Base-by-base conservation (phyloP, 2,888 invertebrate genomes). In the Neocrepidodera transversa region DNA sequence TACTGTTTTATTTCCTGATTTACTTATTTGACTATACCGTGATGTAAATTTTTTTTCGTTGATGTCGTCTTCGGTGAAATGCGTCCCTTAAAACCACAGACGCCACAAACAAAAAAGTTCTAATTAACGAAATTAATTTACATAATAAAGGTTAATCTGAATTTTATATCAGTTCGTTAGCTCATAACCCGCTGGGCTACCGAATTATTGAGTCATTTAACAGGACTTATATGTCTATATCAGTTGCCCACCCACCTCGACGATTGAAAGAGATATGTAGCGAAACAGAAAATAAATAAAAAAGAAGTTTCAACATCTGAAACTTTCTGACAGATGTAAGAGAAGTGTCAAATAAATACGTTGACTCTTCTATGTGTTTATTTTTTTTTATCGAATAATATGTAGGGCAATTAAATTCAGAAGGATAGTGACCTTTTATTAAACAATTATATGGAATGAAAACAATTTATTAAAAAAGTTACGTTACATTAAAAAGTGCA, bases 161-260 rank as follows among this genome's bases (percentile, higher is more conserved):
- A 63, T 60, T 60, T 54, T 51, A 60, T 58, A 58, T 63, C 56
- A 42, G 60, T 63, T 63, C 60, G 61, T 63, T 63, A 63, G 58
- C 58, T 55, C 53, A 54, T 55, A 60, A 58, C 69, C 70, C 59
- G 71, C 70, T 68, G 69, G 40, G 71, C 69, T 71, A 69, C 71
- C 70, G 69, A 70, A 70, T 68, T 68, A 71, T 71, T 69, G 68
- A 70, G 69, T 72, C 71, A 69, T 68, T 70, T 68, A 66, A 61
- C 56, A 64, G 67, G 71, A 71, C 71, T 69, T 72, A 68, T 69
- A 74, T 69, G 72, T 73, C 72, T 74, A 73, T 73, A 74, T 72
- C 71, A 71, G 60, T 62, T 48, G 61, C 65, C 72, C 71, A 71
- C 72, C 72, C 71, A 71, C 71, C 68, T 52, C 52, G 60, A 56